Conservation (phyloP, 2,797 vertebrate species). For the Pseudotriccus pelzelni region DNA sequence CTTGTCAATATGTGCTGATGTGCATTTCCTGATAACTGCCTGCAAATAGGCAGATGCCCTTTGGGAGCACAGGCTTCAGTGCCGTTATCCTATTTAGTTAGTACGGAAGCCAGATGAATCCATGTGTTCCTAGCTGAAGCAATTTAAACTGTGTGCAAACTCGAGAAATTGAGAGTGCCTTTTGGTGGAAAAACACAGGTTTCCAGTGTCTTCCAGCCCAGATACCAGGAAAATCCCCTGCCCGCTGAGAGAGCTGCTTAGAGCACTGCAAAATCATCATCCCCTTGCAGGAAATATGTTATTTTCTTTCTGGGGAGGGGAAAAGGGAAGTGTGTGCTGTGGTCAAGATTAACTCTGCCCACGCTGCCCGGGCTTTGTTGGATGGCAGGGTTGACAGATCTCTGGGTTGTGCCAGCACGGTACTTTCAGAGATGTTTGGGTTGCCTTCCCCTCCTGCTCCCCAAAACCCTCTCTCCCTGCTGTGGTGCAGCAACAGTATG, state of each 20-base stretch:
- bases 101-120: not conserved
- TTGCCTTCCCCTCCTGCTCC: not conserved
- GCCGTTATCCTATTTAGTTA: not conserved
- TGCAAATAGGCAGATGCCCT: not conserved
- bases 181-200: not conserved
- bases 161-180: not conserved
- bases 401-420: not conserved
- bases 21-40: not conserved
- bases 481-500: accelerated
- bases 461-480: not conserved
- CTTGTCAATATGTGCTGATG: not conserved
- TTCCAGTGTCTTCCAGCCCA: not conserved
- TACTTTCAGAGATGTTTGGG: not conserved
- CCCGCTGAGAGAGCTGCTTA: not conserved
- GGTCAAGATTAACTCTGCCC: slow-evolving; percentile 16
- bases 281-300: not conserved
- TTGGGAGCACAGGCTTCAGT: not conserved
- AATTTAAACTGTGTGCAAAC: not conserved
- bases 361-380: not conserved
- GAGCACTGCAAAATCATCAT: not conserved
- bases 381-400: not conserved
- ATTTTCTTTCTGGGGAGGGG: not conserved
- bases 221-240: not conserved
- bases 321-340: not conserved
- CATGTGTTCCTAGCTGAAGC: not conserved